Evolutionary conservation across 92 coral and sea anemone genomes (phyloP).

Genomic region (Porites evermanni): DNA sequence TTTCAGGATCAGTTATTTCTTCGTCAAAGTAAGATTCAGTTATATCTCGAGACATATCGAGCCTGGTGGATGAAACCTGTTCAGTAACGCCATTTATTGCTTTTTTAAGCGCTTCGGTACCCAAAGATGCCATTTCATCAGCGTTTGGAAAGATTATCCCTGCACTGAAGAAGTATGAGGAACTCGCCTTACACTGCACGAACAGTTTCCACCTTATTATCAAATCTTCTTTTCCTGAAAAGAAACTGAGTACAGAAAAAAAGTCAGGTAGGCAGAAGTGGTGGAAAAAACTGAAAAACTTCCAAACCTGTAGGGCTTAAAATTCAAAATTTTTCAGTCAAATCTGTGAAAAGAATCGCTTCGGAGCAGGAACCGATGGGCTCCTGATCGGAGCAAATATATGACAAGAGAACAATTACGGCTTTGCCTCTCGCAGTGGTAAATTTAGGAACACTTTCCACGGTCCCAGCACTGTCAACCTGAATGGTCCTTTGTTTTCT

Average conservation of each 20-base stretch:
- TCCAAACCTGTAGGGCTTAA: slow-evolving; percentile 1
- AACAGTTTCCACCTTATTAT: background rate
- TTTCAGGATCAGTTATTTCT: background rate
- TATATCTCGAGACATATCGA: background rate
- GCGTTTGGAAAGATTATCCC: slow-evolving; percentile 1
- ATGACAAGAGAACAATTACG: background rate
- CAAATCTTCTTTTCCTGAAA: slow-evolving; percentile 1
- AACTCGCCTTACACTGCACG: background rate
- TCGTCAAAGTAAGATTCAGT: slow-evolving; percentile 7
- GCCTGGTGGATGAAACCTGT: slow-evolving; percentile 3
- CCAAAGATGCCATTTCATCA: background rate
- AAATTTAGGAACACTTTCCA: background rate
- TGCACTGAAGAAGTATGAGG: slow-evolving; percentile 2
- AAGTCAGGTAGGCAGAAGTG: background rate
- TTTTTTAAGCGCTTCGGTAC: slow-evolving; percentile 5
- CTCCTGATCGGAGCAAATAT: slow-evolving; percentile 1
- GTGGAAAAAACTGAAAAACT: background rate
- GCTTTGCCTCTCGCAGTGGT: slow-evolving; percentile 5
- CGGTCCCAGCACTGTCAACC: background rate
- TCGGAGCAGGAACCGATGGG: slow-evolving; percentile 2
- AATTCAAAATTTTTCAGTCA: background rate
- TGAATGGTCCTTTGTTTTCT: slow-evolving; percentile 8
- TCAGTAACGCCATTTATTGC: background rate
- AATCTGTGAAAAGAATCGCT: background rate
- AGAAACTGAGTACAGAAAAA: background rate